These are phyloP conservation scores for Thelaira solivaga DNA, from an alignment of 2,888 invertebrate genomes.

Conservation along the genomic window DNA sequence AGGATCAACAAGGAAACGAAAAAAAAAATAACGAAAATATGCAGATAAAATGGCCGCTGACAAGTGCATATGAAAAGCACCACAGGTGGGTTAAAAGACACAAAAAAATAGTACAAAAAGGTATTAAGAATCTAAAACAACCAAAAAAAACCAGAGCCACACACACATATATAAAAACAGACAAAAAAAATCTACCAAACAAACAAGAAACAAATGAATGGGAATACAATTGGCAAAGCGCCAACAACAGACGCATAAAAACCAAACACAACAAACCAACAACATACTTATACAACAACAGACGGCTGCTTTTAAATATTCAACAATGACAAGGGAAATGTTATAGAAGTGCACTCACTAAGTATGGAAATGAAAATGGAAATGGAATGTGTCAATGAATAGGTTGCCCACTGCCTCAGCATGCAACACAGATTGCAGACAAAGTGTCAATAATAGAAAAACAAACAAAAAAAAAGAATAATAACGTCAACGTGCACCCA, in stretches of 20 bases:
- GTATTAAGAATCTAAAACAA: not conserved
- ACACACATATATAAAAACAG: no score
- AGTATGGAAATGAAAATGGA: not conserved
- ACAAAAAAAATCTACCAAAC: conserved; percentile 8
- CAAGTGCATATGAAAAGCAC: conserved; percentile 52
- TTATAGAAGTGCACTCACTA: not conserved
- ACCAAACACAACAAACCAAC: conserved; percentile 4
- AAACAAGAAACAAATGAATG: conserved; percentile 26
- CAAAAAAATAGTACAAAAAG: conserved; percentile 13
- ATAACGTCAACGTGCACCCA: not conserved
- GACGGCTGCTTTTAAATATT: conserved; percentile 12
- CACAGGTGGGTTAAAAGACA: conserved; percentile 47
- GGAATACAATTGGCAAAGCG: conserved; percentile 38
- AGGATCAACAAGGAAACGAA: conserved; percentile 23
- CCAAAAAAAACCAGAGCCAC: no score
- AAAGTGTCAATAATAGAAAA: conserved; percentile 53
- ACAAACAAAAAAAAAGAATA: not conserved
- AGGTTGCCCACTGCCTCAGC: conserved; percentile 8
- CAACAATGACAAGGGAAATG: not conserved
- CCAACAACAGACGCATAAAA: conserved; percentile 28
- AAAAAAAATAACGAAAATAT: conserved; percentile 8
- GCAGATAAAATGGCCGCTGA: conserved; percentile 54
- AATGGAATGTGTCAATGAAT: not conserved
- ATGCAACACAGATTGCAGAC: conserved; percentile 58
- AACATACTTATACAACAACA: conserved; percentile 1